These are phyloP conservation scores for Crotalus helleri DNA, from an alignment of 2,113 vertebrate species.

Conservation along the genomic window DNA sequence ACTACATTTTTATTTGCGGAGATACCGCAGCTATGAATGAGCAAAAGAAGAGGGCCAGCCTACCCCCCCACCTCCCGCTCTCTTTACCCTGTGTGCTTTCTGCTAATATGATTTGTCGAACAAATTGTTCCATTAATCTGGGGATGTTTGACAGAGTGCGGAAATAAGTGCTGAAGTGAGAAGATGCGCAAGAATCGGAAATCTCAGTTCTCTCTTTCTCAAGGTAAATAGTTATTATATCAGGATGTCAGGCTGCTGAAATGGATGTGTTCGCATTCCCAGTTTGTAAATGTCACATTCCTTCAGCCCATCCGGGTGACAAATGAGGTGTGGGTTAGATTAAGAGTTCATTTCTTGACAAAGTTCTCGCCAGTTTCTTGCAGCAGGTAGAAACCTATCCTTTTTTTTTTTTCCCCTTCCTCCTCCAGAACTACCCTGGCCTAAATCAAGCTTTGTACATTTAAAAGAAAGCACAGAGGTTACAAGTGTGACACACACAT, in stretches of 20 bases:
- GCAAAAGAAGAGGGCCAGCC: slow-evolving; percentile 59
- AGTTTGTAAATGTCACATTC: slow-evolving; percentile 97
- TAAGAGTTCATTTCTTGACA: slow-evolving; percentile 82
- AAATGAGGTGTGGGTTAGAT: slow-evolving; percentile 90
- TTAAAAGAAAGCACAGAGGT: neutral
- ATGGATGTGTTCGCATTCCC: slow-evolving; percentile 89
- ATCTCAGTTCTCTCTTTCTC: slow-evolving; percentile 84
- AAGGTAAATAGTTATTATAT: slow-evolving; percentile 99
- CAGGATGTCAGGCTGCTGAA: slow-evolving; percentile 83
- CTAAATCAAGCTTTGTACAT: neutral
- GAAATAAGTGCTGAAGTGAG: slow-evolving; percentile 83
- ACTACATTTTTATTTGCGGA: slow-evolving; percentile 93
- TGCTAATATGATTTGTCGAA: slow-evolving; percentile 92
- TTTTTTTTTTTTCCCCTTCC: neutral
- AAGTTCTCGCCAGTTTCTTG: slow-evolving; percentile 78
- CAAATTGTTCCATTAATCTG: slow-evolving; percentile 94
- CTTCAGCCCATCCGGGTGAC: slow-evolving; percentile 93
- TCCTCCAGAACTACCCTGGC: slow-evolving; percentile 9
- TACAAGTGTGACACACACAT: neutral
- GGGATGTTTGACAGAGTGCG: slow-evolving; percentile 84
- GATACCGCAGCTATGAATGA: slow-evolving; percentile 82
- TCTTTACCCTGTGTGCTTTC: slow-evolving; percentile 83
- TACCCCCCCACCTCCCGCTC: slow-evolving; percentile 64
- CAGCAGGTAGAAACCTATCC: slow-evolving; percentile 56
- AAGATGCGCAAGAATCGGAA: slow-evolving; percentile 84